Evolutionary conservation across 2,797 vertebrate genomes (phyloP).

Genomic region (Microctenopoma lineatum): DNA sequence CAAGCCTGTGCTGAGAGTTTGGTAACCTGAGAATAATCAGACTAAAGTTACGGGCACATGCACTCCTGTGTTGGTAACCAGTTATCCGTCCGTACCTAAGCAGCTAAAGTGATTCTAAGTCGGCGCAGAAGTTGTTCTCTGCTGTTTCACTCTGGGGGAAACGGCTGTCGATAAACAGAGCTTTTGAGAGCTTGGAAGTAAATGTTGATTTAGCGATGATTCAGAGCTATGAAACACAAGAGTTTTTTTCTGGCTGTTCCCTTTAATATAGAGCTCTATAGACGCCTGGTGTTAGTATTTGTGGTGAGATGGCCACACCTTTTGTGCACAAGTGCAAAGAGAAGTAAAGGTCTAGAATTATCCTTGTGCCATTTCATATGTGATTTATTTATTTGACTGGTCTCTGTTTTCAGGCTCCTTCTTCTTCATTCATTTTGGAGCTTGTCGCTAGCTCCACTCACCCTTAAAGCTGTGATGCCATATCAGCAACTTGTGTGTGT

Average conservation of each 20-base stretch:
- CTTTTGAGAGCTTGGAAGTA: not conserved
- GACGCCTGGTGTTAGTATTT: slow-evolving; percentile 1
- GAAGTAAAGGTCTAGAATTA: not conserved
- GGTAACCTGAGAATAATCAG: too few species aligned
- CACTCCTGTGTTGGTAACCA: too few species aligned
- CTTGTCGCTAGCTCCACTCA: slow-evolving; percentile 6
- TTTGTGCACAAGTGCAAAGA: not conserved
- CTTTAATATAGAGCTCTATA: not conserved
- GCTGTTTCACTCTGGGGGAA: not conserved
- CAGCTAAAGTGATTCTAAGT: too few species aligned
- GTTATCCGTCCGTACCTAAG: too few species aligned
- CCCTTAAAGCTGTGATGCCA: slow-evolving; percentile 2
- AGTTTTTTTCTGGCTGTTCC: not conserved
- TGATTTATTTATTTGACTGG: not conserved
- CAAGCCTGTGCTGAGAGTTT: too few species aligned
- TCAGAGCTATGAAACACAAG: not conserved
- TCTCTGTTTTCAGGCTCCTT: too few species aligned
- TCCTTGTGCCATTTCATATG: slow-evolving; percentile 14
- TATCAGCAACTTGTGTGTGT: not conserved
- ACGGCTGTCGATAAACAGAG: not conserved
- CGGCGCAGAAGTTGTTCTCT: not conserved
- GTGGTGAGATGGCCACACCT: not conserved
- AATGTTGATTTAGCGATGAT: not conserved
- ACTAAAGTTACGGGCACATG: too few species aligned
- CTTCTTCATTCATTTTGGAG: slow-evolving; percentile 2